Evolutionary conservation across 2,113 vertebrate species (phyloP).

Genomic region (Poeciliopsis turrubarensis): DNA sequence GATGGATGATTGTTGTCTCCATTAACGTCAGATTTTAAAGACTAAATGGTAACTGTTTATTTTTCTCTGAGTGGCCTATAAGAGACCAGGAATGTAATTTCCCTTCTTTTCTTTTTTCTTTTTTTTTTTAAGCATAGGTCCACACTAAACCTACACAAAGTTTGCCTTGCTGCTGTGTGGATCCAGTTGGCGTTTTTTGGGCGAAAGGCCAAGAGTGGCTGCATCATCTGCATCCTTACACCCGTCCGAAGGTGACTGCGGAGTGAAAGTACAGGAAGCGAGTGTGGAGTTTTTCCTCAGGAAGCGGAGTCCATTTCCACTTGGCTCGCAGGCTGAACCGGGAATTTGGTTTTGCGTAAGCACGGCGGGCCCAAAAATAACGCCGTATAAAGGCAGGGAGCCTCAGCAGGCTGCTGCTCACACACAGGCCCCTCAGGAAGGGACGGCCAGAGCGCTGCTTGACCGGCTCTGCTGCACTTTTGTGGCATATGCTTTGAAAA

Average conservation of each 20-base stretch:
- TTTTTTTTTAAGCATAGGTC: background rate
- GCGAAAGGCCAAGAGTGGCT: background rate
- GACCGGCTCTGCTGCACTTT: background rate
- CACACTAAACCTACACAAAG: background rate
- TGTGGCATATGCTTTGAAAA: background rate
- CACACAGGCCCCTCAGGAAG: slow-evolving; percentile 41
- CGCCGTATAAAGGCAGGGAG: slow-evolving; percentile 72
- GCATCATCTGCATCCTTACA: slow-evolving; percentile 8
- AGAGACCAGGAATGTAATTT: background rate
- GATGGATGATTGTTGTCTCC: slow-evolving; percentile 21
- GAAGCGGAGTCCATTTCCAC: slow-evolving; percentile 79
- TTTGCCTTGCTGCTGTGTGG: background rate
- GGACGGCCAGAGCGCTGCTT: background rate
- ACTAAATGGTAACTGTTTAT: background rate
- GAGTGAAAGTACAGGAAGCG: slow-evolving; percentile 71
- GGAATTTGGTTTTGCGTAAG: slow-evolving; percentile 73
- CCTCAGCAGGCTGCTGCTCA: slow-evolving; percentile 37
- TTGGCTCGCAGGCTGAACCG: slow-evolving; percentile 64
- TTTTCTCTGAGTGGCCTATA: background rate
- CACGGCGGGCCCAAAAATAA: slow-evolving; percentile 74
- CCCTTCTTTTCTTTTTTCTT: background rate
- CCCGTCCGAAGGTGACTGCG: slow-evolving; percentile 21
- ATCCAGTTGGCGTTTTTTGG: background rate
- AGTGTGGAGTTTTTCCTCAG: slow-evolving; percentile 71
- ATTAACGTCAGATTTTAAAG: background rate